These are phyloP conservation scores for Macroglossus sobrinus DNA, from an alignment of 2,113 vertebrate genomes.

Conservation along the genomic window DNA sequence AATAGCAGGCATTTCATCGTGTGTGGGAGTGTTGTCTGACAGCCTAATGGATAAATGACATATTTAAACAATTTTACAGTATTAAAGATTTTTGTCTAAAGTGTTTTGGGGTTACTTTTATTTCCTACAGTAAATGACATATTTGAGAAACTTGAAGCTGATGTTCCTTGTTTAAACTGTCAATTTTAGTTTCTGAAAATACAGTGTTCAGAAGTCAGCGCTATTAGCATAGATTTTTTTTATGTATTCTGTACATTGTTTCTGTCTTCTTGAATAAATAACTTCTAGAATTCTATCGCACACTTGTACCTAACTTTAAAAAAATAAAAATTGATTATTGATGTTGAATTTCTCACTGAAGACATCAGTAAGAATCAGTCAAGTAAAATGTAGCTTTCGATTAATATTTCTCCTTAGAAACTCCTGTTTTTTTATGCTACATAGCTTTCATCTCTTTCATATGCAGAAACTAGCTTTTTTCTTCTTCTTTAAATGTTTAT, in stretches of 20 bases:
- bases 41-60: constrained; percentile 68
- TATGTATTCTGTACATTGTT: background rate
- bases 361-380: background rate
- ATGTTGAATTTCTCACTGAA: background rate
- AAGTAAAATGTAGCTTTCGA: background rate
- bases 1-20: background rate
- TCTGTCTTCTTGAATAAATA: background rate
- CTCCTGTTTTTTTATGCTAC: background rate
- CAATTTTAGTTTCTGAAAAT: constrained; percentile 33
- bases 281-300: background rate
- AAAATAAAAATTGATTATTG: background rate
- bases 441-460: background rate
- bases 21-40: constrained; percentile 27
- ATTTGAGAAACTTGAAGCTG: constrained; percentile 34
- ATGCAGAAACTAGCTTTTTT: background rate
- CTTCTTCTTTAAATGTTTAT: background rate
- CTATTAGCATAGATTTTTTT: background rate
- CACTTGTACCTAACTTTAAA: background rate
- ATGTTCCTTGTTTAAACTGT: constrained; percentile 22
- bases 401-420: background rate
- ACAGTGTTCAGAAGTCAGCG: background rate
- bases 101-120: constrained; percentile 11
- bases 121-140: constrained; percentile 43
- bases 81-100: constrained; percentile 56
- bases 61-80: constrained; percentile 68